Conservation (phyloP, 2,797 vertebrate genomes). For the Leuciscus waleckii region DNA sequence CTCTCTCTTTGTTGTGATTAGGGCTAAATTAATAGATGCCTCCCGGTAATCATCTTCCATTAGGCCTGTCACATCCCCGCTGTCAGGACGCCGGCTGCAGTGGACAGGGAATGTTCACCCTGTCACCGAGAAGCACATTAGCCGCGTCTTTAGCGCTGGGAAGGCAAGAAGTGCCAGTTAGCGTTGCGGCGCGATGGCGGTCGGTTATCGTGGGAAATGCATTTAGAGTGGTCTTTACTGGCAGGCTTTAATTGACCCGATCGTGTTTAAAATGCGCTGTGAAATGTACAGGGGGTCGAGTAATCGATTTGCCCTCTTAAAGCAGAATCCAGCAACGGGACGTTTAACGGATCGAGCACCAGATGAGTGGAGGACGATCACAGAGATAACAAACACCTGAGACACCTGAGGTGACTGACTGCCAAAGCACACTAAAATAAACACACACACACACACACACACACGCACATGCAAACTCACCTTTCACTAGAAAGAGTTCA, state of each 20-base stretch:
- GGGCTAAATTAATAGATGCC: slow-evolving; percentile 81
- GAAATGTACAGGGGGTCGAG: slow-evolving; percentile 80
- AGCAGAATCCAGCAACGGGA: slow-evolving; percentile 78
- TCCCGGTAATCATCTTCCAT: slow-evolving; percentile 85
- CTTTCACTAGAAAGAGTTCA: neutral
- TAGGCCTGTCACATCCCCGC: slow-evolving; percentile 74
- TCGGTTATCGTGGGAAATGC: slow-evolving; percentile 77
- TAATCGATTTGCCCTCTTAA: slow-evolving; percentile 82
- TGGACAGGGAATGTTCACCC: slow-evolving; percentile 74
- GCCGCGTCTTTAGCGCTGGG: slow-evolving; percentile 26
- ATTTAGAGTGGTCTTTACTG: slow-evolving; percentile 78
- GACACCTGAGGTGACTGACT: slow-evolving; percentile 75
- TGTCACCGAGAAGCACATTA: slow-evolving; percentile 72
- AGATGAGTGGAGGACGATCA: slow-evolving; percentile 76
- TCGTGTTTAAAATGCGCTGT: slow-evolving; percentile 83
- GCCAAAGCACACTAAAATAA: slow-evolving; percentile 23
- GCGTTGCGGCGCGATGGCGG: slow-evolving; percentile 57
- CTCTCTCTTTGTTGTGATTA: slow-evolving; percentile 82
- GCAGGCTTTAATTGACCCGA: slow-evolving; percentile 80
- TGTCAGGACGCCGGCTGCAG: slow-evolving; percentile 69
- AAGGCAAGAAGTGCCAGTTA: slow-evolving; percentile 2
- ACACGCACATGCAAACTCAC: too few relatives aligned
- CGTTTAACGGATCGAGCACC: slow-evolving; percentile 74
- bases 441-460: too few relatives aligned
- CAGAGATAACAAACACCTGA: slow-evolving; percentile 81